Percentiles rank a stretch among this genome's conserved stretches.
Conservation (phyloP, 2,888 invertebrate species). For the Erannis defoliaria region DNA sequence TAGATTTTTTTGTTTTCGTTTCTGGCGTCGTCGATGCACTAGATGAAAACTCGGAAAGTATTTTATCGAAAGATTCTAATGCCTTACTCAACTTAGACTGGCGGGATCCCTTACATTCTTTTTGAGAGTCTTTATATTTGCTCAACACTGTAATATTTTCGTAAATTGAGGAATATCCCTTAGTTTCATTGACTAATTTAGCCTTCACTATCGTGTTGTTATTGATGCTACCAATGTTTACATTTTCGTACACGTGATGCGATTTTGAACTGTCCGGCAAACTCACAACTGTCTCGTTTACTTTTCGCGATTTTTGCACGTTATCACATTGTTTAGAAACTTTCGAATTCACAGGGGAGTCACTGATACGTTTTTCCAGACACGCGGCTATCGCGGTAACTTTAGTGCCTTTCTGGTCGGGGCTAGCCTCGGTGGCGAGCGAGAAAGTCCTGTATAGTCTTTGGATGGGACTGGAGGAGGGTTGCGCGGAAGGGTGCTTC, state of each 20-base stretch:
- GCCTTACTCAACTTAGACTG: constrained; percentile 79
- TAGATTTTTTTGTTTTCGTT: constrained; percentile 56
- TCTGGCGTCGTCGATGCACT: constrained; percentile 59
- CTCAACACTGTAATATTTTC: constrained; percentile 81
- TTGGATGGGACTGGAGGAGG: constrained; percentile 75
- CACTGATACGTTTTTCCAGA: constrained; percentile 79
- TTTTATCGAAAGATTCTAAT: constrained; percentile 83
- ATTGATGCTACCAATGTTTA: constrained; percentile 68
- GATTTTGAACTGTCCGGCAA: constrained; percentile 62
- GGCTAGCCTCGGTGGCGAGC: constrained; percentile 71
- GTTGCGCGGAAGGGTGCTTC: constrained; percentile 70
- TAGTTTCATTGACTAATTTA: constrained; percentile 72
- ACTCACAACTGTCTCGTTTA: constrained; percentile 64
- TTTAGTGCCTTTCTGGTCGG: constrained; percentile 78
- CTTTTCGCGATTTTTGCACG: constrained; percentile 74
- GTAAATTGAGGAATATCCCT: constrained; percentile 80
- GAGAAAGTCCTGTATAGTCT: constrained; percentile 85
- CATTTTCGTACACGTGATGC: constrained; percentile 80
- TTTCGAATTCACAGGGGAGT: constrained; percentile 60
- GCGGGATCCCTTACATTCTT: constrained; percentile 49
- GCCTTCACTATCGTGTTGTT: constrained; percentile 56
- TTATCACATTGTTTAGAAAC: constrained; percentile 51
- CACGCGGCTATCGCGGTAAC: constrained; percentile 82
- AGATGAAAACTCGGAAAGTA: constrained; percentile 75
- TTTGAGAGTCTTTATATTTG: constrained; percentile 52